Evolutionary conservation across 2,888 invertebrate genomes (phyloP).

Genomic region (Pandemis heparana): DNA sequence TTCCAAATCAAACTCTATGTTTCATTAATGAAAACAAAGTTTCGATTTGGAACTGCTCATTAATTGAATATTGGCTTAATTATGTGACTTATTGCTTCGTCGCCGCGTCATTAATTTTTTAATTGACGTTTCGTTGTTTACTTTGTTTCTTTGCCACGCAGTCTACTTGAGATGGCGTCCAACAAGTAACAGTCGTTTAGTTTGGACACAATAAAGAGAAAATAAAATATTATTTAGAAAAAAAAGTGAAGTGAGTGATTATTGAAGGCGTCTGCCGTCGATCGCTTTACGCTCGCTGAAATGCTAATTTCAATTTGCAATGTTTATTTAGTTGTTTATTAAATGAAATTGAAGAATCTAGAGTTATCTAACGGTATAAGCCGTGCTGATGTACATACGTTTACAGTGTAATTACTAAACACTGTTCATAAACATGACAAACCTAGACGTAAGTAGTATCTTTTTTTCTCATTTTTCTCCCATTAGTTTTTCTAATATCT

Average conservation of each 20-base stretch:
- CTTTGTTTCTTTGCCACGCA: no score
- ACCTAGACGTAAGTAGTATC: slow-evolving; percentile 66
- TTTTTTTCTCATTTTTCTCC: slow-evolving; percentile 1
- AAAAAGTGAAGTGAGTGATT: neutral
- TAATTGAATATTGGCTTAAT: no score
- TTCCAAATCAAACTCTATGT: no score
- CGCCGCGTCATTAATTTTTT: no score
- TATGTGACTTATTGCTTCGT: no score
- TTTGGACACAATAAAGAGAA: no score
- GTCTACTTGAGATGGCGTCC: no score
- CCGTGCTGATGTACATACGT: neutral
- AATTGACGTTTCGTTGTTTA: no score
- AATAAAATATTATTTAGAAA: neutral
- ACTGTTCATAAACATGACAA: slow-evolving; percentile 60
- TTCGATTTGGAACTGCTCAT: no score
- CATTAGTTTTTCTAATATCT: no score
- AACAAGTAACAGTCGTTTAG: no score
- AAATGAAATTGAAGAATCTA: slow-evolving; percentile 5
- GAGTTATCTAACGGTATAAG: neutral
- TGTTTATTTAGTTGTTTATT: slow-evolving; percentile 10
- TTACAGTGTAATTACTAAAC: neutral
- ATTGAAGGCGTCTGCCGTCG: neutral
- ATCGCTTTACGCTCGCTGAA: neutral
- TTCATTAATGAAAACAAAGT: no score
- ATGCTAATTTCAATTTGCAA: neutral